Evolutionary conservation across 2,888 invertebrate genomes (phyloP), one percentile per base, ranked within the genome.

Genomic region (Tipula vernalis): DNA sequence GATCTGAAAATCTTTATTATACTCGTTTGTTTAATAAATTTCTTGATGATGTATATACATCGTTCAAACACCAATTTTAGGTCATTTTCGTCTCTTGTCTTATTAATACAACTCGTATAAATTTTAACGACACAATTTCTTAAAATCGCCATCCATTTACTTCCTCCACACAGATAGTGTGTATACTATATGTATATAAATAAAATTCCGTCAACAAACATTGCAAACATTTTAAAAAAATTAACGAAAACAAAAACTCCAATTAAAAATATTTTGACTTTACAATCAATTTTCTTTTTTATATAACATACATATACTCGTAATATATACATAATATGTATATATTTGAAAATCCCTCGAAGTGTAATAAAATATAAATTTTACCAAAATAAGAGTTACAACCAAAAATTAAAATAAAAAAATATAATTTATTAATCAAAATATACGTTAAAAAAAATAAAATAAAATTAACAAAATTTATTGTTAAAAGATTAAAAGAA

Each of bases 221-320:
- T 71, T 71, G 28, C 28, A 71, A 51, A 51, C 6, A 41, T 10
- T 5, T 51, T 51, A 51, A 57, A 57, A 57, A 57, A 57, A 15
- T 51, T 57, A 28, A 71, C 28, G 5, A 71, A 71, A 71, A 71
- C 18, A 47, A 71, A 71, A 71, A 8, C 71, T 84, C 84, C 84
- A 84, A 84, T 84, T 84, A 84, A 84, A 84, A 84, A 84, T 84
- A 84, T 84, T 84, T 84, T 84, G 84, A 84, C 84, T 84, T 84
- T 39, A 84, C 84, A 36, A 84, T 84, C 36, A 84, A 36, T 84
- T 84, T 84, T 84, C 41, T 84, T 84, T 84, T 84, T 15, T 84
- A 84, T 84, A 5, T 36, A 3, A 2, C 28, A 28, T 36, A 13
- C 10, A n/a, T 84, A 3, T 28, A 28, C 28, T 83, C 18, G 36